phyloP scores from a whole-genome alignment of 2,888 invertebrate species.

The Drosophila imparisetae region DNA sequence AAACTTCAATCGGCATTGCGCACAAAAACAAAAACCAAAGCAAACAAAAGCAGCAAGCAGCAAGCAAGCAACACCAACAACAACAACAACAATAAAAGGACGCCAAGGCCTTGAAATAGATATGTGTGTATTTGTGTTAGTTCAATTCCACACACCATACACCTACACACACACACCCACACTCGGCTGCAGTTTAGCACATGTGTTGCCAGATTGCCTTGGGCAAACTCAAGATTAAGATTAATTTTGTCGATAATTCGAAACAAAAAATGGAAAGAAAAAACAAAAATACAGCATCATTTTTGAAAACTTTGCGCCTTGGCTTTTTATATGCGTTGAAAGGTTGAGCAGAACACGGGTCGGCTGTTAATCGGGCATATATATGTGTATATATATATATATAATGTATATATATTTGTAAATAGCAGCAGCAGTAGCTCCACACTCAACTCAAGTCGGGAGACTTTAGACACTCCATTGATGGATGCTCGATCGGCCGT shows the following conservation, averaged over 20 bases:
- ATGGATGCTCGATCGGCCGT: slow-evolving; percentile 64
- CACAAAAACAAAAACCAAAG: slow-evolving; percentile 56
- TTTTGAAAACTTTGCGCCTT: slow-evolving; percentile 50
- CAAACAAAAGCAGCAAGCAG: slow-evolving; percentile 45
- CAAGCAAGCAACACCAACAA: slow-evolving; percentile 39
- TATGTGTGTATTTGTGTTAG: slow-evolving; percentile 26
- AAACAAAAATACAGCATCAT: slow-evolving; percentile 40
- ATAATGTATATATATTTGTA: neutral
- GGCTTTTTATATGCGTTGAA: slow-evolving; percentile 66
- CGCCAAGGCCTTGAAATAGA: slow-evolving; percentile 68
- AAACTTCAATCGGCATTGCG: slow-evolving; percentile 78
- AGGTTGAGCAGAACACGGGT: slow-evolving; percentile 61
- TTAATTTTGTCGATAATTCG: slow-evolving; percentile 75
- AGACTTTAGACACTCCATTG: slow-evolving; percentile 50
- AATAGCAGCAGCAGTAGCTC: slow-evolving; percentile 12
- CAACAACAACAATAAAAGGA: slow-evolving; percentile 65
- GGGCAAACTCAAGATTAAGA: slow-evolving; percentile 74
- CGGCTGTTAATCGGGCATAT: slow-evolving; percentile 32
- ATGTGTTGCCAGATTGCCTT: slow-evolving; percentile 64
- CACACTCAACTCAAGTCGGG: slow-evolving; percentile 58
- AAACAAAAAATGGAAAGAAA: slow-evolving; percentile 16
- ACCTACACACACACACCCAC: slow-evolving; percentile 20
- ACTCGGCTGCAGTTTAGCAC: slow-evolving; percentile 61
- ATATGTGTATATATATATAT: neutral
- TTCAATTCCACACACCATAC: slow-evolving; percentile 28